Conservation (phyloP, 2,888 invertebrate genomes). For the Nysson spinosus region DNA sequence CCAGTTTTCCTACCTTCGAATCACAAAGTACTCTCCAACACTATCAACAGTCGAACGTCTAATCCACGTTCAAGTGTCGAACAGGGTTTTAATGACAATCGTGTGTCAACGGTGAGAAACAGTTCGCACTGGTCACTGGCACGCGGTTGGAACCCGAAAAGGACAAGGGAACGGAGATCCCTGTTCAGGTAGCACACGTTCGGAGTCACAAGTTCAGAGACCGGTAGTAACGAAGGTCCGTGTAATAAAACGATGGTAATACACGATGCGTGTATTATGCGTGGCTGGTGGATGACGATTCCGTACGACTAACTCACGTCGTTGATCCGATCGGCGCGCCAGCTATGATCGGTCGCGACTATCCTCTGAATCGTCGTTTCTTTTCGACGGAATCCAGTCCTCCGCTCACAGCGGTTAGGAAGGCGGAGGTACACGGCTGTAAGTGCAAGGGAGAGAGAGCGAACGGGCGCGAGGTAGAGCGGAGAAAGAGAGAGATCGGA, state of each 20-base stretch:
- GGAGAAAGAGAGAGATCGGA: constrained; percentile 36
- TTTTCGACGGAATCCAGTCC: constrained; percentile 75
- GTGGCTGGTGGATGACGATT: constrained; percentile 38
- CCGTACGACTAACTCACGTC: constrained; percentile 41
- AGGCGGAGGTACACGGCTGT: constrained; percentile 56
- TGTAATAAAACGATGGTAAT: constrained; percentile 4
- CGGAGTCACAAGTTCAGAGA: constrained; percentile 2
- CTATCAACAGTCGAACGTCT: background rate
- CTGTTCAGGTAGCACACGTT: background rate
- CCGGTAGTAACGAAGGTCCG: background rate
- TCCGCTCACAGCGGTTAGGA: constrained; percentile 61
- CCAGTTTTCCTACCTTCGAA: constrained; percentile 38
- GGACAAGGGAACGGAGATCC: background rate
- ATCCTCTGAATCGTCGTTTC: constrained; percentile 77
- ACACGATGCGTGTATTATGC: constrained; percentile 32
- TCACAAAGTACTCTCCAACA: constrained; percentile 20
- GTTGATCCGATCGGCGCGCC: constrained; percentile 76
- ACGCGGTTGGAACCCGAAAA: too few species aligned
- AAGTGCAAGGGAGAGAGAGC: constrained; percentile 45
- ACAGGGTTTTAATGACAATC: constrained; percentile 19
- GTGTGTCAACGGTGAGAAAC: constrained; percentile 23
- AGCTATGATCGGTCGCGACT: constrained; percentile 78
- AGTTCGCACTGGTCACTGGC: constrained; percentile 23
- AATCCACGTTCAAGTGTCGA: constrained; percentile 13
- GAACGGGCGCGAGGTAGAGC: constrained; percentile 30